Base-by-base conservation (phyloP, 2,113 vertebrate species). In the Caranx ignobilis region DNA sequence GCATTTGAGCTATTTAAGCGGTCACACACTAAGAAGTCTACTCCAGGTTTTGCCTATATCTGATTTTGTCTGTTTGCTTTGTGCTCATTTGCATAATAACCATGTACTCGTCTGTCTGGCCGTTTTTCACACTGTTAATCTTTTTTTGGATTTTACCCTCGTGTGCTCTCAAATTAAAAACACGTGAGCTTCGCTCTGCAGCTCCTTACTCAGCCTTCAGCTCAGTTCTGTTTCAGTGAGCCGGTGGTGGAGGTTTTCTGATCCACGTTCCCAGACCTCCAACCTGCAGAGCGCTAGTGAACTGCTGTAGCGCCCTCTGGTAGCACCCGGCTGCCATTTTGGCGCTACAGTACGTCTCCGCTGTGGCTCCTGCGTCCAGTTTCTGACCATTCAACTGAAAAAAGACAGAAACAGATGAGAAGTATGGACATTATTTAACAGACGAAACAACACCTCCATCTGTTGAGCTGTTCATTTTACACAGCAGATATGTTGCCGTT, bases 191-290 rank as follows among this genome's bases (percentile, higher is more conserved):
- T 71, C 39, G 11, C 11, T 32, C 41, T 39, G 5, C 21, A 5
- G 11, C 6, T 52, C 50, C 6, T 18, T 3, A 32, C 12, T 47
- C n/a, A n/a, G 10, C 19, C 11, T 21, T 10, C 10, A 47, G 37
- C 50, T 35, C 48, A 57, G 16, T 13, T 52, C 10, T 35, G 10
- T 48, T 32, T 34, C 81, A 71, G 43, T 68, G 43, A 0, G 39
- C 43, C 16, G 11, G 52, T n/a, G 62, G 39, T 12, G 77, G 74
- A 4, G 82, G 68, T 74, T 90, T 91, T n/a, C 84, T 77, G 71
- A 10, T 39, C 92, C 92, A 92, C 0, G 13, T 13, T 8, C 91
- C 92, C 37, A 92, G 75, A 15, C 91, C 92, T 2, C 11, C 79
- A 0, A 2, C 77, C 81, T 88, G 87, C 72, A 92, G 75, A 19